Evolutionary conservation across 2,888 invertebrate species (phyloP), one percentile per base, ranked within the genome.

Genomic region (Vesta saturnalis): DNA sequence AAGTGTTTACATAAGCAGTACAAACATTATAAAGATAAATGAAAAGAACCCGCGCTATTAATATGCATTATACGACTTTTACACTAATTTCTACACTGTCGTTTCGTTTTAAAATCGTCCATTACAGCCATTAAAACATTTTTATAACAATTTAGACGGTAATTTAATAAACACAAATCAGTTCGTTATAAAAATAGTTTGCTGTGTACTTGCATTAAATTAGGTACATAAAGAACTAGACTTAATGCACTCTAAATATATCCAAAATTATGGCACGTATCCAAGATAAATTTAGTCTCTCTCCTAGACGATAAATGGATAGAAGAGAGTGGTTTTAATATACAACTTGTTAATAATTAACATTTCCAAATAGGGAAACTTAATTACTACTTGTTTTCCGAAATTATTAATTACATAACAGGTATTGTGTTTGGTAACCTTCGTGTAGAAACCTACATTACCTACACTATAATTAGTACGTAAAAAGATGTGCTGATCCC

Each of bases 181-280:
- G n/a, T n/a, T n/a, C n/a, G n/a, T n/a, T n/a, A 39, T 39, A 39
- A 39, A 39, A 39, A 39, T 39, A 39, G 39, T 39, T n/a, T 39
- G 39, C 39, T 39, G n/a, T 39, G n/a, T n/a, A n/a, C n/a, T n/a
- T 39, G 39, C 39, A 39, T 39, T n/a, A 8, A 23, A 23, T n/a
- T n/a, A n/a, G n/a, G 23, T 23, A 23, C 23, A 39, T 39, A 39
- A n/a, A 39, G 8, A n/a, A 3, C 39, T 39, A 39, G 39, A 39
- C 39, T 39, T 39, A 64, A 64, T 57, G 63, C 57, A 49, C 56
- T 35, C 63, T 64, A 64, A 64, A 64, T 57, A 57, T 64, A 64
- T 18, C 46, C 18, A 19, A 19, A 47, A 19, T n/a, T 47, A 47
- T 64, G 63, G 63, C 63, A 57, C 6, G 6, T 5, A 21, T 57